Conservation (phyloP, 1,140 invertebrate genomes). For the Drosophila carrolli region DNA sequence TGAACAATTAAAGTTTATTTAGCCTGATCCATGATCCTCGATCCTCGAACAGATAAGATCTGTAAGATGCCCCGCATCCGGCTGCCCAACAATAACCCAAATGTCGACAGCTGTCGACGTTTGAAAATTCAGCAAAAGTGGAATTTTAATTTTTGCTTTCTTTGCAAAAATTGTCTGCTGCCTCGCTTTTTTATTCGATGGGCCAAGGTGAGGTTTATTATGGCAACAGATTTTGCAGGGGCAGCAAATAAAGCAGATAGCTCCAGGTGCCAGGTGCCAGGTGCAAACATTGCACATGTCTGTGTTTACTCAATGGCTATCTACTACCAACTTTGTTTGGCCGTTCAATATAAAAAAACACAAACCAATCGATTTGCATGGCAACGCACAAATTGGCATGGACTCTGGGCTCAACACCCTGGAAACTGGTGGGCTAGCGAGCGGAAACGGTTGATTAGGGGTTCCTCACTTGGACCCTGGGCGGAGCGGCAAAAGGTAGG, state of each 20-base stretch:
- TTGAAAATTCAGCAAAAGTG: constrained; percentile 29
- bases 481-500: constrained; percentile 35
- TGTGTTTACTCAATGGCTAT: constrained; percentile 41
- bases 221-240: constrained; percentile 48
- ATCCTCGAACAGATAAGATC: constrained; percentile 53
- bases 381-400: constrained; percentile 70
- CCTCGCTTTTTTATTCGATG: constrained; percentile 22
- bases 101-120: constrained; percentile 48
- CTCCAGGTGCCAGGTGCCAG: constrained; percentile 36
- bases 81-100: constrained; percentile 27
- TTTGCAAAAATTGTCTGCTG: constrained; percentile 18
- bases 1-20: constrained; percentile 74
- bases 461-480: constrained; percentile 43
- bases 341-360: constrained; percentile 30
- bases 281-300: constrained; percentile 46
- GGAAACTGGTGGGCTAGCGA: constrained; percentile 14
- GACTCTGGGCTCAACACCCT: constrained; percentile 15
- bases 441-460: constrained; percentile 67
- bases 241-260: constrained; percentile 30
- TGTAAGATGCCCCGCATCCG: constrained; percentile 46
- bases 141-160: constrained; percentile 29
- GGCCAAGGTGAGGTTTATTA: constrained; percentile 75
- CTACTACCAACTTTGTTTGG: constrained; percentile 14
- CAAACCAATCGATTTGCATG: constrained; percentile 74
- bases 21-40: constrained; percentile 37